Evolutionary conservation across 2,888 invertebrate species (phyloP).

Genomic region (Automeris io): DNA sequence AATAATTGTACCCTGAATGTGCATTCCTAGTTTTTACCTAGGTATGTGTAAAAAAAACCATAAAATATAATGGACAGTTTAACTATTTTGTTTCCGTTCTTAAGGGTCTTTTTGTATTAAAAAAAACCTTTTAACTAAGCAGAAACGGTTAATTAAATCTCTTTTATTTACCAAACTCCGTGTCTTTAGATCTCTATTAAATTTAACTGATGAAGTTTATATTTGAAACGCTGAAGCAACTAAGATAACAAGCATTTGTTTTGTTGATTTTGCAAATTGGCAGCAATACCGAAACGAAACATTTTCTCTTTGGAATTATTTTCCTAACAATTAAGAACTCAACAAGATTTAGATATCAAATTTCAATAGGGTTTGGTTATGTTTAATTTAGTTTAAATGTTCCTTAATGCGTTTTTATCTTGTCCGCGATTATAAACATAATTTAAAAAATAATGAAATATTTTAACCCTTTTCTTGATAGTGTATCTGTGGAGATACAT

Average conservation of each 20-base stretch:
- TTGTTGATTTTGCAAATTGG: slow-evolving; percentile 28
- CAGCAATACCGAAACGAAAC: slow-evolving; percentile 17
- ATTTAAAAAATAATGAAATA: too few relatives aligned
- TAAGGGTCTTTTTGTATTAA: not conserved
- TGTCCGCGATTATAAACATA: too few relatives aligned
- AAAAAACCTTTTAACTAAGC: not conserved
- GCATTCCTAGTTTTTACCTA: too few relatives aligned
- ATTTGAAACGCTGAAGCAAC: slow-evolving; percentile 25
- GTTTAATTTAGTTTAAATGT: too few relatives aligned
- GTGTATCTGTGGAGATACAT: too few relatives aligned
- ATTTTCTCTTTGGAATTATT: slow-evolving; percentile 18
- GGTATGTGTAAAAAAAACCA: too few relatives aligned
- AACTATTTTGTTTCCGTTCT: too few relatives aligned
- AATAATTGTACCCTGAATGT: too few relatives aligned
- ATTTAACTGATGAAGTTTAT: slow-evolving; percentile 21
- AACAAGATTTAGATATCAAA: slow-evolving; percentile 10
- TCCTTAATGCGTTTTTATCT: too few relatives aligned
- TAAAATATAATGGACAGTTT: too few relatives aligned
- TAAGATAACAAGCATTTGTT: slow-evolving; percentile 24
- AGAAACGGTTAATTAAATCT: not conserved
- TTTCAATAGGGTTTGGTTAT: slow-evolving; percentile 2
- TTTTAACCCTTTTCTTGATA: too few relatives aligned
- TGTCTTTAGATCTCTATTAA: slow-evolving; percentile 17
- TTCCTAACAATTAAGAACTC: slow-evolving; percentile 14
- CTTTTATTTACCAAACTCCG: slow-evolving; percentile 10